Percentiles rank a stretch among this genome's conserved stretches.
Conservation (phyloP, 2,113 vertebrate species). For the Silurus meridionalis region DNA sequence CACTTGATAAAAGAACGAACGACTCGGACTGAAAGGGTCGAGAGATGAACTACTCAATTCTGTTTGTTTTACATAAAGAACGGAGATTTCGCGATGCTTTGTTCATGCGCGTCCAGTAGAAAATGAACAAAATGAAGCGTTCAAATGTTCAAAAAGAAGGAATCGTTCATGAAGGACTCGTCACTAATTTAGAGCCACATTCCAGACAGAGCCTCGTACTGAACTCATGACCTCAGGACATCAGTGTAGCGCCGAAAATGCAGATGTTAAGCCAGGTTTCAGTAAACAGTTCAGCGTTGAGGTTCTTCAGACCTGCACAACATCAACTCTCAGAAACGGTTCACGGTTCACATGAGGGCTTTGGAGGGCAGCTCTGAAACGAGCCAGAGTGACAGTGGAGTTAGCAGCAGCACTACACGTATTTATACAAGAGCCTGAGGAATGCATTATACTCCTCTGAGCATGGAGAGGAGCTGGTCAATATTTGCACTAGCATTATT, state of each 20-base stretch:
- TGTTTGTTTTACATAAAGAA: too few relatives aligned
- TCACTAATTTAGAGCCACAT: neutral
- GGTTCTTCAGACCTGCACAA: conserved; percentile 39
- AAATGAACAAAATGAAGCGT: too few relatives aligned
- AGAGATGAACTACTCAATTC: too few relatives aligned
- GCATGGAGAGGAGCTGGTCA: conserved; percentile 40
- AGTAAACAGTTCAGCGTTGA: conserved; percentile 26
- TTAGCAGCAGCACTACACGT: conserved; percentile 26
- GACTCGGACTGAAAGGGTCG: too few relatives aligned
- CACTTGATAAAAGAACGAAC: too few relatives aligned
- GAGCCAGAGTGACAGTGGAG: conserved; percentile 34
- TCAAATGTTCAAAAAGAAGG: too few relatives aligned
- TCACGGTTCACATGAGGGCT: neutral
- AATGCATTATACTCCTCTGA: conserved; percentile 45
- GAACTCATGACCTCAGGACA: neutral
- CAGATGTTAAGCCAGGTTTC: conserved; percentile 29
- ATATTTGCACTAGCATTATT: conserved; percentile 45
- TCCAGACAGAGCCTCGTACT: neutral
- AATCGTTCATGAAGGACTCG: too few relatives aligned
- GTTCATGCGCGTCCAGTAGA: too few relatives aligned
- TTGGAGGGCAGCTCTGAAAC: conserved; percentile 26
- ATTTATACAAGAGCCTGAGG: conserved; percentile 45
- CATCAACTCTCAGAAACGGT: conserved; percentile 11
- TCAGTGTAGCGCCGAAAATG: conserved; percentile 1
- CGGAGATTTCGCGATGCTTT: too few relatives aligned